A percentile compares a stretch with the other conserved stretches of the same genome.
These are phyloP conservation scores for Zaprionus davidi DNA, from an alignment of 1,140 invertebrate genomes.

Conservation along the genomic window DNA sequence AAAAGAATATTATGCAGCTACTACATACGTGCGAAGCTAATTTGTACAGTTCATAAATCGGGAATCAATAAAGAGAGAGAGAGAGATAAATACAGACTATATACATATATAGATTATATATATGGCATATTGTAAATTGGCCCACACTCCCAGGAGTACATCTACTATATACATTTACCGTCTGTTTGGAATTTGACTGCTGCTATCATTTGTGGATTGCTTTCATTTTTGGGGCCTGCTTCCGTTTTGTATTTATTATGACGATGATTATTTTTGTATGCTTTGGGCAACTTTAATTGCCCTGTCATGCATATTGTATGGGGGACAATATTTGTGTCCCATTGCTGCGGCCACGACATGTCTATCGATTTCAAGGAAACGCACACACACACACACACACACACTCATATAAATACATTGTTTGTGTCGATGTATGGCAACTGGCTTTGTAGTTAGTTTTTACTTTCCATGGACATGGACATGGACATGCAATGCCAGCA, in stretches of 20 bases:
- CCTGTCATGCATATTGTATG: constrained; percentile 66
- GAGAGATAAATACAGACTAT: not conserved
- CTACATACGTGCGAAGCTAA: not conserved
- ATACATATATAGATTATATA: not conserved
- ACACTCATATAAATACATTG: not conserved
- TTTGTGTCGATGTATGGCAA: constrained; percentile 34
- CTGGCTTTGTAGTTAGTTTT: constrained; percentile 56
- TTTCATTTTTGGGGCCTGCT: constrained; percentile 9
- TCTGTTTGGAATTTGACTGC: constrained; percentile 1
- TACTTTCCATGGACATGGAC: constrained; percentile 70
- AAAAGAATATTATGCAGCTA: not conserved
- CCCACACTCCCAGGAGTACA: not conserved
- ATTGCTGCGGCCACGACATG: constrained; percentile 39
- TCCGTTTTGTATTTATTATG: constrained; percentile 30
- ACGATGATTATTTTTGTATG: constrained; percentile 57
- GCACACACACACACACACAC: constrained; percentile 6
- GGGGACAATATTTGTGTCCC: constrained; percentile 58
- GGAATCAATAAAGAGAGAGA: not conserved
- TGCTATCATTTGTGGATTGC: not conserved
- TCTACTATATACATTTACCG: not conserved
- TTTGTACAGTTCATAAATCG: not conserved
- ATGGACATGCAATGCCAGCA: constrained; percentile 73
- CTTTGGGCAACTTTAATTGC: constrained; percentile 66
- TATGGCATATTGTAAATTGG: no score
- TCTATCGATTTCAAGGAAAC: constrained; percentile 49